Evolutionary conservation across 2,113 vertebrate species (phyloP).

Genomic region (Desmodus rotundus): DNA sequence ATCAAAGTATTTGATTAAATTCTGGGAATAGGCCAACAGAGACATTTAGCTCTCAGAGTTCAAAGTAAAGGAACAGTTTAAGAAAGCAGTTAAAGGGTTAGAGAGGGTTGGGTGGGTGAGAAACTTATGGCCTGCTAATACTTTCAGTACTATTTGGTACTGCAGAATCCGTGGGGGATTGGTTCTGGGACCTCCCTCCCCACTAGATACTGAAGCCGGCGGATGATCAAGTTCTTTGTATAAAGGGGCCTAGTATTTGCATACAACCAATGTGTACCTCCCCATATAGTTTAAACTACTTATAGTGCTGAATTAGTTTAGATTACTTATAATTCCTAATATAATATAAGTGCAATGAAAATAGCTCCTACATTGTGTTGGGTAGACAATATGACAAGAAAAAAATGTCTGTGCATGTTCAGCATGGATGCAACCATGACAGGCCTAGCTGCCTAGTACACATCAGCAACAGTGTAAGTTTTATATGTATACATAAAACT

Average conservation of each 20-base stretch:
- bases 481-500: no score
- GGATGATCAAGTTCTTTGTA: neutral
- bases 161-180: no score
- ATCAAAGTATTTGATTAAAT: neutral
- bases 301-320: neutral
- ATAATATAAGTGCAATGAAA: neutral
- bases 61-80: neutral
- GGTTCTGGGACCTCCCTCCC: neutral
- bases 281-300: neutral
- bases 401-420: neutral
- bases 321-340: neutral
- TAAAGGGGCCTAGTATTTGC: neutral
- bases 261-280: neutral
- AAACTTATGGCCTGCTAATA: neutral
- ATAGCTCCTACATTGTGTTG: neutral
- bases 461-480: neutral
- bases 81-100: neutral
- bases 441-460: neutral
- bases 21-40: neutral
- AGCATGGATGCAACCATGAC: neutral
- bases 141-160: neutral
- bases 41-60: neutral
- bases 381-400: neutral
- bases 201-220: neutral
- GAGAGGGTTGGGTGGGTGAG: fast-evolving